phyloP scores from a whole-genome alignment of 2,888 invertebrate species.

The Pharmacophagus antenor region DNA sequence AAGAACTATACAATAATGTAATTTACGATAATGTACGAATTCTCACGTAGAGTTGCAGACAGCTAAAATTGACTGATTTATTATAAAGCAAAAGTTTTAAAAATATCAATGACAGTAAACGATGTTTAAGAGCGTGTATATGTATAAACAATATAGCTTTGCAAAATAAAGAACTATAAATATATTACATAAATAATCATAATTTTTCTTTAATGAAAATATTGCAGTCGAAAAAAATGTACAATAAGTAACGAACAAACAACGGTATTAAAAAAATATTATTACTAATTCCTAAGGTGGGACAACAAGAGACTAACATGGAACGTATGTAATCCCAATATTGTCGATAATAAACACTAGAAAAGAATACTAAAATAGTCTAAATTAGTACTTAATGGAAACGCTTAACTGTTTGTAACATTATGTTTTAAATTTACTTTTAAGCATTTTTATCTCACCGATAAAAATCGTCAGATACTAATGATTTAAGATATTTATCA shows the following conservation, averaged over 20 bases:
- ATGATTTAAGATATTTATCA: constrained; percentile 46
- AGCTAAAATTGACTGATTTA: constrained; percentile 37
- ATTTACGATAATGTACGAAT: constrained; percentile 29
- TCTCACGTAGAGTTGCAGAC: constrained; percentile 28
- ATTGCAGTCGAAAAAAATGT: constrained; percentile 13
- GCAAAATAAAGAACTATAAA: constrained; percentile 19
- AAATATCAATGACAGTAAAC: constrained; percentile 22
- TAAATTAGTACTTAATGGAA: constrained; percentile 30
- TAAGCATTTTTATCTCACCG: constrained; percentile 52
- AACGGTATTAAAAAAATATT: constrained; percentile 6
- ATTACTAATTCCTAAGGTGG: constrained; percentile 4
- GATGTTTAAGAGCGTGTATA: constrained; percentile 14
- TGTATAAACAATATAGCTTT: constrained; percentile 12
- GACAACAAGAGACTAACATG: constrained; percentile 18
- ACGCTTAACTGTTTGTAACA: constrained; percentile 32
- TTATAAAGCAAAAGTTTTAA: constrained; percentile 33
- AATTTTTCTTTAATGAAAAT: constrained; percentile 13
- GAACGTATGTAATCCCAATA: constrained; percentile 25
- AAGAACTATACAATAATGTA: constrained; percentile 32
- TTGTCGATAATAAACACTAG: constrained; percentile 26
- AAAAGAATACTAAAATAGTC: constrained; percentile 29
- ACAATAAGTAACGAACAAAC: constrained; percentile 16
- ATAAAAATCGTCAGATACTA: constrained; percentile 54
- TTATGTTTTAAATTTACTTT: constrained; percentile 39
- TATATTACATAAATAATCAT: constrained; percentile 4